Base-by-base conservation (phyloP, 1,140 invertebrate species). In the roundworm (Caenorhabditis elegans) region DNA sequence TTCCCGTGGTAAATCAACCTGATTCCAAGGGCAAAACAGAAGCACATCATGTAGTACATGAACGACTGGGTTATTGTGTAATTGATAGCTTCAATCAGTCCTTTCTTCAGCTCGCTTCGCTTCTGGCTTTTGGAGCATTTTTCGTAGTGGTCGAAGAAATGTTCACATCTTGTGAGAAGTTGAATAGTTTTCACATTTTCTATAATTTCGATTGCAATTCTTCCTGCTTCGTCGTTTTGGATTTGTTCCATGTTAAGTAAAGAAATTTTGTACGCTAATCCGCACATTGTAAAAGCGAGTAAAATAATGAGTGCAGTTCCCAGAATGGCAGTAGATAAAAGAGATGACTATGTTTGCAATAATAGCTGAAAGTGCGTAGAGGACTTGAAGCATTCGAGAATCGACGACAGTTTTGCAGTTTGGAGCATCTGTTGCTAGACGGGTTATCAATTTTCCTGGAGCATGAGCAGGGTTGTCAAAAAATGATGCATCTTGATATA, bases 181-280 rank as follows among this genome's bases (percentile, higher is more conserved):
- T 93, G 94, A 1, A 95, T 94, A 1, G 94, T 95, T 84, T 93
- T 90, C 4, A 95, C 93, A 86, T 94, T 95, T 34, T 93, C 92
- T n/a, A 95, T 93, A 22, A 93, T 93, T 90, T 95, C 94, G 47
- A 93, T 93, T 3, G 94, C 94, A 85, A 94, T 91, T 39, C 83
- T 26, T 79, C 86, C 86, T 2, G 86, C 85, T 79, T 87, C 86
- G 51, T 86, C 86, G 34, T 79, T 79, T 22, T 83, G 86, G 0
- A 92, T 91, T 43, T 93, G 92, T 8, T 92, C 93, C 17, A 92
- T 92, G 82, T 95, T 92, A 31, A 93, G 91, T 79, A 92, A 92
- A n/a, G 92, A 92, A 89, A 96, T 94, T 26, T 95, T 91, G 84
- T 94, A 93, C 0, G 95, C 93, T 6, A 95, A 91, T 1, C 96